Base-by-base conservation (phyloP, 1,140 invertebrate species). In the Charaxes varanes region DNA sequence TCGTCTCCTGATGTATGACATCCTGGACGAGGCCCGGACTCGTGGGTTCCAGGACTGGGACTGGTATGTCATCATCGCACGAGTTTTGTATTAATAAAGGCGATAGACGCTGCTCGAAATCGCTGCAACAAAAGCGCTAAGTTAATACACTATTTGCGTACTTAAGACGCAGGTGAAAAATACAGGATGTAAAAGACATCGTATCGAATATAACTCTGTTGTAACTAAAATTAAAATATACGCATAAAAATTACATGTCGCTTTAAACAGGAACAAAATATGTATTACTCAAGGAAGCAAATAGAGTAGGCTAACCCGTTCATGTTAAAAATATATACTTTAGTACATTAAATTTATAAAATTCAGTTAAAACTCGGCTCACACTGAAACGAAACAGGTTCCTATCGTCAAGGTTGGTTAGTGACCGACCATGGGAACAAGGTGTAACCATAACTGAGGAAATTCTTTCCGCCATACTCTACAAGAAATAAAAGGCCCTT, bases 61-160 rank as follows among this genome's bases (percentile, higher is more conserved):
- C 14, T 6, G 35, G 23, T 8, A 57, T 13, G 1, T 74, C 69
- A n/a, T 78, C 77, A 40, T 79, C 76, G 31, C 61, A 70, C 0
- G 65, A 63, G 37, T 77, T 78, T 30, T 81, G 76, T 24, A 80
- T 81, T 17, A 85, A 67, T 52, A 67, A 73, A 11, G 82, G 82
- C 1, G 80, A 80, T 1, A 85, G 46, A 38, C 83, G 62, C 41
- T 84, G 81, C 41, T 84, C 83, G 50, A 84, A 74, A 41, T 85
- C 83, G 26, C 83, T 85, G 57, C 2, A 55, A 61, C 21, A 49
- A 55, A 33, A 8, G 13, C 3, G 1, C 7, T 17, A 4, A 8
- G 10, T 14, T 8, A 14, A 2, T 5, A 7, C 12, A 28, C 15
- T 8, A 2, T 17, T 6, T 1, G 26, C 1, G 8, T 12, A 23